These are phyloP conservation scores for Magallana gigas DNA, from an alignment of 1,140 invertebrate species.

Conservation along the genomic window DNA sequence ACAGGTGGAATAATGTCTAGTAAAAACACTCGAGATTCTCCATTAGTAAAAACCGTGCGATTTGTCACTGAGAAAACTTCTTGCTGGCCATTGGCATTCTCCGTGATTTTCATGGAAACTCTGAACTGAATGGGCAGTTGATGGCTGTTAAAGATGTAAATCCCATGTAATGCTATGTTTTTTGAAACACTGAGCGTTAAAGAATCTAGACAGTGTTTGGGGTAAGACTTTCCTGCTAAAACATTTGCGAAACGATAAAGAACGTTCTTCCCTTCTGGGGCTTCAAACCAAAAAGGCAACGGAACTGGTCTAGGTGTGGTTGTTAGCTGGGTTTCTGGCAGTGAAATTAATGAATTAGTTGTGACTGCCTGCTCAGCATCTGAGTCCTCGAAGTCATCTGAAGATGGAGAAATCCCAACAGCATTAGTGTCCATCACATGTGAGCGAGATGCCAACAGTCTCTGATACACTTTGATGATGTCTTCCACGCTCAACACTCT, in stretches of 20 bases:
- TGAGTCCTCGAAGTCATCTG: not conserved
- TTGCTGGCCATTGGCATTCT: not conserved
- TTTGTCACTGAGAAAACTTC: not conserved
- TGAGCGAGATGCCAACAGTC: not conserved
- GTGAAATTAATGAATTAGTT: not conserved
- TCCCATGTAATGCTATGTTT: slow-evolving; percentile 12
- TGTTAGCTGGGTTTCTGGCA: not conserved
- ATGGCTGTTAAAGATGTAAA: slow-evolving; percentile 5
- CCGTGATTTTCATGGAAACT: not conserved
- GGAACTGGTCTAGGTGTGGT: not conserved
- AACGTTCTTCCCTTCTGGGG: not conserved
- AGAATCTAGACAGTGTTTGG: not conserved
- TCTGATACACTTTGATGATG: slow-evolving; percentile 5
- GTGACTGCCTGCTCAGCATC: not conserved
- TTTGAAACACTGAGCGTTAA: slow-evolving; percentile 11
- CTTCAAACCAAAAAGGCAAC: not conserved
- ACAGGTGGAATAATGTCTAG: not conserved
- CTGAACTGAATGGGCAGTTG: not conserved
- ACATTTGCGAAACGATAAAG: not conserved
- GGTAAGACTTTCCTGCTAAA: slow-evolving; percentile 5
- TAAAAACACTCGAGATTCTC: slow-evolving; percentile 2
- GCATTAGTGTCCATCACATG: not conserved
- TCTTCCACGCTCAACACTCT: slow-evolving; percentile 12
- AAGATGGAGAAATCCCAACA: not conserved
- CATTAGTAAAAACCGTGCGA: not conserved